These are phyloP conservation scores for Callocephalon fimbriatum DNA, from an alignment of 2,113 vertebrate species.

Conservation along the genomic window DNA sequence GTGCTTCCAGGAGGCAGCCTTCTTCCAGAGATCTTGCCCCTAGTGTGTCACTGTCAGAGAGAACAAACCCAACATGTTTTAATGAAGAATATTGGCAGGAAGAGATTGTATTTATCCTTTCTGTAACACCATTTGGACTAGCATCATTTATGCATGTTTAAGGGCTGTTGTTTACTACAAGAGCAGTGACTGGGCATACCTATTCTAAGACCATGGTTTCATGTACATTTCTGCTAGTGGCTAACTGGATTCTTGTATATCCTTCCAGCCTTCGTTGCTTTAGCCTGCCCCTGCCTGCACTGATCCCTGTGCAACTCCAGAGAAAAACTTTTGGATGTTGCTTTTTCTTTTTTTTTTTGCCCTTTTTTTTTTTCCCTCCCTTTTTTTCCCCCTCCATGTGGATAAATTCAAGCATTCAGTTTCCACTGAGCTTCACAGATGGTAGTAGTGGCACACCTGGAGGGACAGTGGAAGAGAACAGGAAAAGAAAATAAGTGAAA, in stretches of 20 bases:
- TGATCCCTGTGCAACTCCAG: background rate
- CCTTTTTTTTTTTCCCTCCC: no score
- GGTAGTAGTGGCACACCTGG: background rate
- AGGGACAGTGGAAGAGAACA: background rate
- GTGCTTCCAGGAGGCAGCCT: conserved; percentile 21
- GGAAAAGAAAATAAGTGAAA: background rate
- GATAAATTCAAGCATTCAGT: background rate
- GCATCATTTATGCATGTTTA: background rate
- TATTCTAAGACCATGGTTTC: background rate
- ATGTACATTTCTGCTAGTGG: background rate
- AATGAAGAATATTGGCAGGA: background rate
- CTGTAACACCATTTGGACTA: background rate
- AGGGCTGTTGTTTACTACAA: background rate
- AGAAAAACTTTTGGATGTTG: background rate
- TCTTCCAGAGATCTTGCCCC: conserved; percentile 23
- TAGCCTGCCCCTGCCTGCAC: background rate
- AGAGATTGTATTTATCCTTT: background rate
- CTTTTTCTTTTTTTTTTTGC: background rate
- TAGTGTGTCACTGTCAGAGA: background rate
- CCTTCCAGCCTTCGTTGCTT: background rate
- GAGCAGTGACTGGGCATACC: background rate
- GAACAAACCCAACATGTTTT: conserved; percentile 11
- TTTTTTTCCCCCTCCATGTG: background rate
- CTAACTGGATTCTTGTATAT: background rate
- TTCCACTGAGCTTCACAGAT: background rate